Evolutionary conservation across 2,888 invertebrate genomes (phyloP).

Genomic region (Actias luna): DNA sequence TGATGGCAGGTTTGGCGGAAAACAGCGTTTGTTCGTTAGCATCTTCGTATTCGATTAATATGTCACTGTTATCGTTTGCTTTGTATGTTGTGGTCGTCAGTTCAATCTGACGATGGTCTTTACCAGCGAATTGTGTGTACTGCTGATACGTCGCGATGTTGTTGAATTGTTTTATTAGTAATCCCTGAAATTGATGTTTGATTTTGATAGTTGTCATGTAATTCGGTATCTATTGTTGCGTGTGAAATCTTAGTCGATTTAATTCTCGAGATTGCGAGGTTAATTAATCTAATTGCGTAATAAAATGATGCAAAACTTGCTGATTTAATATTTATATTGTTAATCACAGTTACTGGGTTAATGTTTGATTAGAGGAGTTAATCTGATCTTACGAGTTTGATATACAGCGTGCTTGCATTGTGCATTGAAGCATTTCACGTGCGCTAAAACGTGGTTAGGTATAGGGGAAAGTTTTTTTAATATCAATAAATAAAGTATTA

Average conservation of each 20-base stretch:
- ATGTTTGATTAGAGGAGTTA: neutral
- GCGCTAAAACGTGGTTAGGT: conserved; percentile 9
- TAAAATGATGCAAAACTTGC: neutral
- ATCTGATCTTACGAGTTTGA: neutral
- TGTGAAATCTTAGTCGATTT: conserved; percentile 23
- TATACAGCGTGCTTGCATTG: conserved; percentile 5
- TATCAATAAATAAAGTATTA: neutral
- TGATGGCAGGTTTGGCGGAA: conserved; percentile 57
- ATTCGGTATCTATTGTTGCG: neutral
- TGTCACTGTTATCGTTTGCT: conserved; percentile 52
- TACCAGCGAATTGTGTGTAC: conserved; percentile 59
- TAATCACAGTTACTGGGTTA: neutral
- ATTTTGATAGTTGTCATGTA: conserved; percentile 28
- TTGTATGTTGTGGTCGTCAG: conserved; percentile 54
- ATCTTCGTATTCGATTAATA: conserved; percentile 73
- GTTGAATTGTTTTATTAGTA: conserved; percentile 75
- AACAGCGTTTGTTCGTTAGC: conserved; percentile 54
- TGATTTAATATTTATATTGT: neutral
- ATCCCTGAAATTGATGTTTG: conserved; percentile 65
- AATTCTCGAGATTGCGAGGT: conserved; percentile 23
- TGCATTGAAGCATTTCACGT: conserved; percentile 2
- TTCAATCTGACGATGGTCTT: conserved; percentile 47
- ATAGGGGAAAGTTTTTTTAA: neutral
- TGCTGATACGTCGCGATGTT: conserved; percentile 69
- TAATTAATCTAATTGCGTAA: neutral